Percentiles rank a stretch among this genome's conserved stretches.
Conservation (phyloP, 2,113 vertebrate species). For the Grantiella picta region DNA sequence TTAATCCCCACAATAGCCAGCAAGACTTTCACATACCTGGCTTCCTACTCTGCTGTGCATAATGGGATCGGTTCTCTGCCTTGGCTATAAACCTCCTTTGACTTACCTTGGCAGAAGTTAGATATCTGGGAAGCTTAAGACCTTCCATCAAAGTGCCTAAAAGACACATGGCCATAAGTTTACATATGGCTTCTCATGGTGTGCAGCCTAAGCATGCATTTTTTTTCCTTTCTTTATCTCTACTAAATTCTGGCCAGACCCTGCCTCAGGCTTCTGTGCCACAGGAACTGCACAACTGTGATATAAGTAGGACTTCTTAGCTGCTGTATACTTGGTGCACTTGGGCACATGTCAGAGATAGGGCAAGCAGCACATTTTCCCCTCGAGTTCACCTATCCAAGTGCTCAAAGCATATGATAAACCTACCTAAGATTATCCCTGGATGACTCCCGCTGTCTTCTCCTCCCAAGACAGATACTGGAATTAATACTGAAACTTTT, state of each 20-base stretch:
- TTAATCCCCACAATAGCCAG: neutral
- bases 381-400: neutral
- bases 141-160: neutral
- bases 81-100: neutral
- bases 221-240: neutral
- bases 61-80: neutral
- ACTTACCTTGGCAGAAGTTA: neutral
- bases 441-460: neutral
- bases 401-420: neutral
- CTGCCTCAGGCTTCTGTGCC: neutral
- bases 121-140: neutral
- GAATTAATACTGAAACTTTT: neutral
- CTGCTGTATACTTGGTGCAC: neutral
- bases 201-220: neutral
- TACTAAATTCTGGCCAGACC: neutral
- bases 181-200: neutral
- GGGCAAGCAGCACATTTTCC: accelerated
- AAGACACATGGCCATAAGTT: neutral
- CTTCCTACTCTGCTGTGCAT: neutral
- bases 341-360: neutral
- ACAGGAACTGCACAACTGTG: neutral
- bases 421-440: neutral
- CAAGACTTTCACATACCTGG: neutral
- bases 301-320: neutral
- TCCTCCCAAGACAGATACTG: neutral